phyloP scores from a whole-genome alignment of 1,140 invertebrate genomes.

The Oncopeltus fasciatus region DNA sequence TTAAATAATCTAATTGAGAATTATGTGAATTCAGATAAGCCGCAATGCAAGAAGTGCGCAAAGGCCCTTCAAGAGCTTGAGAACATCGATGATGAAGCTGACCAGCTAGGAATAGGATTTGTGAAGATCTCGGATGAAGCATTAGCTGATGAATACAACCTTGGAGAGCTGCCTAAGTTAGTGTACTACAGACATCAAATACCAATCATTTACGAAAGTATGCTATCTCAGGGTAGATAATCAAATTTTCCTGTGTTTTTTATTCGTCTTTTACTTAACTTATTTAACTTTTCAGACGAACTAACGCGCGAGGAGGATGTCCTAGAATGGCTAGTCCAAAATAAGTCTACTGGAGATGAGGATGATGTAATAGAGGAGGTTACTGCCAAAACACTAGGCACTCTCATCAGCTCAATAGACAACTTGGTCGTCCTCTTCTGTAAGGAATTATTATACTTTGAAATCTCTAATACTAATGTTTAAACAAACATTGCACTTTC shows the following conservation, averaged over 20 bases:
- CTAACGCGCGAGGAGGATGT: slow-evolving; percentile 81
- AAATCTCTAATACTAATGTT: neutral
- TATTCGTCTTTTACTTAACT: neutral
- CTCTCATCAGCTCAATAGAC: slow-evolving; percentile 77
- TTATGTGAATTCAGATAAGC: slow-evolving; percentile 57
- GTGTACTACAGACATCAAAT: slow-evolving; percentile 90
- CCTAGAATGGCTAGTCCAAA: slow-evolving; percentile 80
- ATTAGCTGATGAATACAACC: slow-evolving; percentile 81
- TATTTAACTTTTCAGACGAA: slow-evolving; percentile 47
- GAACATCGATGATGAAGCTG: slow-evolving; percentile 91
- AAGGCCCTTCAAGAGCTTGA: slow-evolving; percentile 80
- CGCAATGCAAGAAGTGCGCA: slow-evolving; percentile 80
- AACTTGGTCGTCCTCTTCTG: slow-evolving; percentile 85
- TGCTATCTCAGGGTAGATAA: slow-evolving; percentile 28
- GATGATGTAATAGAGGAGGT: slow-evolving; percentile 90
- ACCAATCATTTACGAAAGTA: slow-evolving; percentile 87
- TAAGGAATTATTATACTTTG: slow-evolving; percentile 37
- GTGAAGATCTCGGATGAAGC: slow-evolving; percentile 87
- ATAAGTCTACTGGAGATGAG: slow-evolving; percentile 82
- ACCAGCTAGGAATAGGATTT: slow-evolving; percentile 84
- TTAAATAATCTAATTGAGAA: too few species aligned
- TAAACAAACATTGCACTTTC: neutral
- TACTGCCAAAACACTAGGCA: slow-evolving; percentile 69
- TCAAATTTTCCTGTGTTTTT: neutral
- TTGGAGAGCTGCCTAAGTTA: slow-evolving; percentile 70